These are phyloP conservation scores for Deroplatys truncata DNA, from an alignment of 2,888 invertebrate genomes.

Conservation along the genomic window DNA sequence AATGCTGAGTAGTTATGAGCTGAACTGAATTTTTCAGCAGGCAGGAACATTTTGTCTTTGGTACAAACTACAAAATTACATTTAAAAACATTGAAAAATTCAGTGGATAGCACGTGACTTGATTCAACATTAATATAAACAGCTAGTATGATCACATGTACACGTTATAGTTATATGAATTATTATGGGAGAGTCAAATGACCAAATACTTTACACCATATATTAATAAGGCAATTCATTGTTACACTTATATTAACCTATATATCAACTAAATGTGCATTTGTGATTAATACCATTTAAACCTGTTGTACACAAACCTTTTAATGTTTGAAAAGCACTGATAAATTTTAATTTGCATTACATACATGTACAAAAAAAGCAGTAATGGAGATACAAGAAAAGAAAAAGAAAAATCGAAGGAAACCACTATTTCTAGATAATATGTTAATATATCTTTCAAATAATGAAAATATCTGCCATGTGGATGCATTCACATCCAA, in stretches of 20 bases:
- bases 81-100: background rate
- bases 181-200: background rate
- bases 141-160: background rate
- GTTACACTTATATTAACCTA: background rate
- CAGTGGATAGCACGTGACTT: background rate
- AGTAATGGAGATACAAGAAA: background rate
- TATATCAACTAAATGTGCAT: background rate
- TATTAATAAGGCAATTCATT: slow-evolving; percentile 16
- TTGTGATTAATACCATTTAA: background rate
- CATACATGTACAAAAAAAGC: background rate
- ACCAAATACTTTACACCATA: slow-evolving; percentile 1
- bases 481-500: background rate
- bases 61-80: slow-evolving; percentile 15
- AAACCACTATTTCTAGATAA: background rate
- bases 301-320: background rate
- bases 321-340: background rate
- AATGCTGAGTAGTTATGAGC: slow-evolving; percentile 2
- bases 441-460: background rate
- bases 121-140: background rate
- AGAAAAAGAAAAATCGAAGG: background rate
- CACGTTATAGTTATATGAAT: background rate
- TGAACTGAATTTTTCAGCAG: background rate
- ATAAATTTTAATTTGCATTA: background rate
- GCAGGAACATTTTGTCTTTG: slow-evolving; percentile 22
- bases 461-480: background rate